Evolutionary conservation across 1,140 invertebrate genomes (phyloP), one percentile per base, ranked within the genome.

Genomic region (Ips nitidus): DNA sequence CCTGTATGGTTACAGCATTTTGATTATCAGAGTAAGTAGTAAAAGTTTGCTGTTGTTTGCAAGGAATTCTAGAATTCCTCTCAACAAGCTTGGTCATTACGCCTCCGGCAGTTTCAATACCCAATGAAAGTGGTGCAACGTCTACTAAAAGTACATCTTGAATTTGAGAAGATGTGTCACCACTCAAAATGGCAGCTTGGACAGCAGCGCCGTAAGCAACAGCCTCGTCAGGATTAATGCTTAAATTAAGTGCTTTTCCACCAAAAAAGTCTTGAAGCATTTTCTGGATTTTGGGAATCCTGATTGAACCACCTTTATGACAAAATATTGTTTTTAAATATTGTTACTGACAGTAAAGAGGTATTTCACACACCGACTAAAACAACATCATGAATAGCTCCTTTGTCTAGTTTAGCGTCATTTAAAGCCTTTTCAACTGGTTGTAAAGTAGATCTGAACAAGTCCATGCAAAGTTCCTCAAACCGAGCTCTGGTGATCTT

Each of bases 381-480:
- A 2, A 89, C 87, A 22, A 89, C 86, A 75, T 89, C 87, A 64
- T 89, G 82, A 67, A 89, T 87, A 71, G 84, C 80, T 65, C 81
- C 83, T 70, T 91, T 94, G 73, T 92, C 90, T 70, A 93, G 76
- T 78, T 90, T 90, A 60, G 91, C 90, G 81, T 93, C 91, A 66
- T 83, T 83, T 52, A 94, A 75, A 36, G 87, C 89, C 81, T 79
- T 91, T 72, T 92, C 90, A 4, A 92, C 89, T 0, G 90, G 90
- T 41, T 84, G 83, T 57, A 93, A 75, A 0, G 90, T 92, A 1
- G 84, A 82, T 79, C 81, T 53, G 78, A 91, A 91, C 43, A 97
- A 84, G 83, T 97, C 94, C 72, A 91, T 88, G 78, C 91, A 92
- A 6, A 97, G 80, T 80, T 95, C 94, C 82, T 95, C 94, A 78